Base-by-base conservation (phyloP, 2,888 invertebrate genomes). In the Thecophora atra region DNA sequence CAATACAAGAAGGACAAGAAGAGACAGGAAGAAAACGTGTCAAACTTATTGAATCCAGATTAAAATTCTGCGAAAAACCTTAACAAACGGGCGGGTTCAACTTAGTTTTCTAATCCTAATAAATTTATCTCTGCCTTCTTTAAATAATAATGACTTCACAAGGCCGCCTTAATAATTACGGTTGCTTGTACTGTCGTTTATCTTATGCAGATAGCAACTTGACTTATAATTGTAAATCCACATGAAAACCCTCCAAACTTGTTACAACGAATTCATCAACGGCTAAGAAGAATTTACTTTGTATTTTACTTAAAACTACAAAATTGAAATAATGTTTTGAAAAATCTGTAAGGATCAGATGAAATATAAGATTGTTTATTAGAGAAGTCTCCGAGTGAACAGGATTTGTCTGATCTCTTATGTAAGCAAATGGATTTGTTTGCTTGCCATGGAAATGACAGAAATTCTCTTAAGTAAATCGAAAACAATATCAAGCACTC, bases 121-220 rank as follows among this genome's bases (percentile, higher is more conserved):
- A n/a, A n/a, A n/a, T n/a, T n/a, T n/a, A n/a, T n/a, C n/a, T n/a
- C n/a, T n/a, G n/a, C n/a, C n/a, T n/a, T n/a, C n/a, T n/a, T n/a
- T n/a, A n/a, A n/a, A n/a, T n/a, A n/a, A n/a, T n/a, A n/a, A n/a
- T n/a, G n/a, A n/a, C n/a, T n/a, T n/a, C n/a, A n/a, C n/a, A n/a
- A n/a, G n/a, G n/a, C n/a, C n/a, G n/a, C n/a, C 37, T 37, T 37
- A 37, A 37, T 37, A 11, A 2, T 37, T 58, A 28, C 3, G 24
- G 58, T 26, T 26, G 21, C 11, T 65, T n/a, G n/a, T n/a, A n/a
- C n/a, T n/a, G n/a, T n/a, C n/a, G 74, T 72, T 77, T 75, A 76
- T 73, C 74, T 74, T 74, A 74, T 74, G 72, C 73, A 76, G n/a
- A n/a, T 58, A 72, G 70, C 66, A 76, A 75, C 75, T 75, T 76